These are phyloP conservation scores for Fulmarus glacialis DNA, from an alignment of 2,113 vertebrate genomes.

Conservation along the genomic window DNA sequence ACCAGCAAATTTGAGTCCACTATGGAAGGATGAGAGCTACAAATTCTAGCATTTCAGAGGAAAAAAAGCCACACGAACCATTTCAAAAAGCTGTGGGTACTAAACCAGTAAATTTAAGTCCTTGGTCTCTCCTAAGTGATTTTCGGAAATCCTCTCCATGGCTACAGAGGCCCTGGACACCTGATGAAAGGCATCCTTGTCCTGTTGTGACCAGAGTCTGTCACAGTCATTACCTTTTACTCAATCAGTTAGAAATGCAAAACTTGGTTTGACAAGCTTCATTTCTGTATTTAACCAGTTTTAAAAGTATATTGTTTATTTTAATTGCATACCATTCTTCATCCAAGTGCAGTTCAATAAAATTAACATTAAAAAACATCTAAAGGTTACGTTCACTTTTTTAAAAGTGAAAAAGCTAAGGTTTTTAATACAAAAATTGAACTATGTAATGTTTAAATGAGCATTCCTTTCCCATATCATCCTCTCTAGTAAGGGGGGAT, in stretches of 20 bases:
- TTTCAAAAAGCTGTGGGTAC: background rate
- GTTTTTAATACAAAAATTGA: background rate
- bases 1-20: background rate
- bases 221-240: background rate
- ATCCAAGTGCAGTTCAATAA: background rate
- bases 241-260: background rate
- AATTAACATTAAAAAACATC: background rate
- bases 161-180: background rate
- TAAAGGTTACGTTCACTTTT: background rate
- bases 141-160: background rate
- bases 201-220: background rate
- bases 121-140: background rate
- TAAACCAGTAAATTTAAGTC: background rate
- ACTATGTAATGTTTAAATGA: constrained; percentile 42
- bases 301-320: background rate
- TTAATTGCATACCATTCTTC: background rate
- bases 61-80: background rate
- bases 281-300: background rate
- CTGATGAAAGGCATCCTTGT: background rate
- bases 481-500: constrained; percentile 12
- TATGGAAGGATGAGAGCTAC: background rate
- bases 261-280: background rate
- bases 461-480: constrained; percentile 39
- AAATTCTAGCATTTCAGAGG: background rate
- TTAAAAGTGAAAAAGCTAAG: background rate